Percentiles rank a stretch among this genome's conserved stretches.
phyloP scores from a whole-genome alignment of 2,113 vertebrate species.

The Limanda limanda region DNA sequence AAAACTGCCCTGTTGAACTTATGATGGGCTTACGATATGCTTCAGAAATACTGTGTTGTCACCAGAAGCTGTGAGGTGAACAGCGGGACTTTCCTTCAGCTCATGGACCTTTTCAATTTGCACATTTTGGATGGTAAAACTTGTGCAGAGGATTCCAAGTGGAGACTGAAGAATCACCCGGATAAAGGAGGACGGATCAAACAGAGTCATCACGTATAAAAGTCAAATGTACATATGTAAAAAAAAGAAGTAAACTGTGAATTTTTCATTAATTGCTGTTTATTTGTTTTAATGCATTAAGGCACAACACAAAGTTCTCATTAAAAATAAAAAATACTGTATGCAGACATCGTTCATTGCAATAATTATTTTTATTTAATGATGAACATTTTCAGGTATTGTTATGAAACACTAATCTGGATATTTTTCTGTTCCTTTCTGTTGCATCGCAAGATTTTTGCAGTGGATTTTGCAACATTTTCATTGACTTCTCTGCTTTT shows the following conservation, averaged over 20 bases:
- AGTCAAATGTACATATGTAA: slow-evolving; percentile 12
- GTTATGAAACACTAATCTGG: too few relatives aligned
- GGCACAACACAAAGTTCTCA: too few relatives aligned
- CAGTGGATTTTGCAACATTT: too few relatives aligned
- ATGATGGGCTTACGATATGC: slow-evolving; percentile 22
- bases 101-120: not conserved
- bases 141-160: not conserved
- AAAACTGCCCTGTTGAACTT: slow-evolving; percentile 58
- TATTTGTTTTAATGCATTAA: not conserved
- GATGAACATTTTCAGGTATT: too few relatives aligned
- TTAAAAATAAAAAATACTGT: too few relatives aligned
- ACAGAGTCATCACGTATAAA: not conserved
- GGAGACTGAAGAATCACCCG: not conserved
- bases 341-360: too few relatives aligned
- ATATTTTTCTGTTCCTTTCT: too few relatives aligned
- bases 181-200: too few relatives aligned
- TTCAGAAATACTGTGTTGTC: not conserved
- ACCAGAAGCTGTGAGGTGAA: not conserved
- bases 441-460: too few relatives aligned
- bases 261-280: not conserved
- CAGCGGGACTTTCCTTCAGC: not conserved
- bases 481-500: too few relatives aligned
- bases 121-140: not conserved
- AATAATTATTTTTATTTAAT: too few relatives aligned
- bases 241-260: not conserved